These are phyloP conservation scores for Orchestes rusci DNA, from an alignment of 2,888 invertebrate species.

Conservation along the genomic window DNA sequence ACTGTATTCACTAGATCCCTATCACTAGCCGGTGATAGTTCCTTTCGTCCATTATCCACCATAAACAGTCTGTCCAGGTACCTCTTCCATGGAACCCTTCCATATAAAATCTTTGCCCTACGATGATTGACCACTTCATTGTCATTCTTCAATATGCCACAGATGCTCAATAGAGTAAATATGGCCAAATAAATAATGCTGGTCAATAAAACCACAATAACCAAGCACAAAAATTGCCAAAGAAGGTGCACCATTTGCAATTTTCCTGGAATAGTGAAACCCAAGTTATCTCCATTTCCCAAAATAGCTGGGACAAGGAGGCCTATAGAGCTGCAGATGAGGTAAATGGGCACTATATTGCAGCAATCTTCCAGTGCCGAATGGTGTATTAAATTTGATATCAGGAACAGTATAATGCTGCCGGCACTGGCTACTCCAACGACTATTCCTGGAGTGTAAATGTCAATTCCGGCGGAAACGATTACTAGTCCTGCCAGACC, in stretches of 20 bases:
- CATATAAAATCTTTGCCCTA: conserved; percentile 25
- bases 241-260: conserved; percentile 15
- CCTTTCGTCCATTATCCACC: conserved; percentile 24
- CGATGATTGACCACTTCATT: conserved; percentile 27
- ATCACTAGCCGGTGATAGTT: conserved; percentile 25
- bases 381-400: conserved; percentile 32
- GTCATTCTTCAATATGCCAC: conserved; percentile 23
- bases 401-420: conserved; percentile 32
- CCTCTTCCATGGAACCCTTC: conserved; percentile 23
- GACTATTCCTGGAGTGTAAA: conserved; percentile 34
- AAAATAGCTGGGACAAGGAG: conserved; percentile 33
- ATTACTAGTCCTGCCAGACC: conserved; percentile 37
- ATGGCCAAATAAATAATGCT: conserved; percentile 19
- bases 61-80: conserved; percentile 26
- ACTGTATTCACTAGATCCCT: conserved; percentile 4
- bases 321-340: conserved; percentile 36
- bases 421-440: conserved; percentile 29
- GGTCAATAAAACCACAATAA: conserved; percentile 17
- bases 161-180: conserved; percentile 19
- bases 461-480: conserved; percentile 36
- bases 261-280: conserved; percentile 6
- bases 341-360: conserved; percentile 36
- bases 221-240: conserved; percentile 29
- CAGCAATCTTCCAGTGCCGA: conserved; percentile 41
- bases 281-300: conserved; percentile 24